Percentiles rank a stretch among this genome's conserved stretches.
phyloP scores from a whole-genome alignment of 2,888 invertebrate genomes.

The Fragum whitleyi region DNA sequence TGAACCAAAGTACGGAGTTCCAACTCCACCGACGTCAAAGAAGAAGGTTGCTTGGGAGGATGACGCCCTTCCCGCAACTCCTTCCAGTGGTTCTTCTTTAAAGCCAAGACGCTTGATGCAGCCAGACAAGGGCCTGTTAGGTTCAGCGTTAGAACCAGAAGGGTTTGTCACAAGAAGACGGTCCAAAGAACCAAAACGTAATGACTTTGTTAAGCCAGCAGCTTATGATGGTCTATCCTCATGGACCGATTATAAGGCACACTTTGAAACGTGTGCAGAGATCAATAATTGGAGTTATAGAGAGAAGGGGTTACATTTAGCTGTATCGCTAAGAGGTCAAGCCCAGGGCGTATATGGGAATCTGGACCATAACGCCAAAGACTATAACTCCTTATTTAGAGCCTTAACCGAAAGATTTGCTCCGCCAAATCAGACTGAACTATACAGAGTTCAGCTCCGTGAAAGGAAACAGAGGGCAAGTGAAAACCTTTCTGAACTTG shows the following conservation, averaged over 20 bases:
- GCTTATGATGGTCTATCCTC: neutral
- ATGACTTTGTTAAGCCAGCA: neutral
- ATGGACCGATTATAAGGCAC: slow-evolving; percentile 12
- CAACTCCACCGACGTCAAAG: no score
- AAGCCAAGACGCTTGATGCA: no score
- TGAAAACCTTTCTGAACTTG: neutral
- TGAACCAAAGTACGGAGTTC: no score
- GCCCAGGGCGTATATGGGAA: slow-evolving; percentile 5
- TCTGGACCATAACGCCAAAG: neutral
- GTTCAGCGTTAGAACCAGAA: no score
- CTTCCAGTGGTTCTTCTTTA: no score
- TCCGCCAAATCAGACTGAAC: slow-evolving; percentile 11
- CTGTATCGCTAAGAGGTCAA: no score
- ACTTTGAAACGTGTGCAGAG: slow-evolving; percentile 9
- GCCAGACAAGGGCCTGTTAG: no score
- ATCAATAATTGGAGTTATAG: slow-evolving; percentile 3
- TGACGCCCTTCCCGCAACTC: no score
- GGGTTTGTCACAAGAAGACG: no score
- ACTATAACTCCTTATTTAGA: neutral
- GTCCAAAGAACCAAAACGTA: neutral
- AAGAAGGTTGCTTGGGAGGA: no score
- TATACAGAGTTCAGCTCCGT: slow-evolving; percentile 2
- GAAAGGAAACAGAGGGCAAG: neutral
- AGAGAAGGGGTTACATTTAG: no score
- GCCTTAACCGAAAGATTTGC: neutral